Percentiles rank a stretch among this genome's conserved stretches.
Evolutionary conservation across 2,797 vertebrate genomes (phyloP).

Genomic region (Semotilus atromaculatus): DNA sequence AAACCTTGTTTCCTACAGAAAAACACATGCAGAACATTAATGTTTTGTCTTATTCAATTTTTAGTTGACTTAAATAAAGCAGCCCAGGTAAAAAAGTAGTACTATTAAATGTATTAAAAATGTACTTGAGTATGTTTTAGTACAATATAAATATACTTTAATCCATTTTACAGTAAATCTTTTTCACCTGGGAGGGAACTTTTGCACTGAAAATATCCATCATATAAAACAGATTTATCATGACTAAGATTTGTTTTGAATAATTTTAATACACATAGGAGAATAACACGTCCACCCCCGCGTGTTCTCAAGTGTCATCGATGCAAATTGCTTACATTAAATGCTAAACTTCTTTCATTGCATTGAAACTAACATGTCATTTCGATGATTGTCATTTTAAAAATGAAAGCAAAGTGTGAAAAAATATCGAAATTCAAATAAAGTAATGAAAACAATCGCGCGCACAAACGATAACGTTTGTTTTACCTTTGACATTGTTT

Average conservation of each 20-base stretch:
- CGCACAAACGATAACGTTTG: neutral
- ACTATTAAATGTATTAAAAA: too few relatives aligned
- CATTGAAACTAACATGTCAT: neutral
- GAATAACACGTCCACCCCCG: constrained; percentile 29
- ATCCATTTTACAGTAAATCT: too few relatives aligned
- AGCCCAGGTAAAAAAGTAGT: too few relatives aligned
- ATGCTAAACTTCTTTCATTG: constrained; percentile 5
- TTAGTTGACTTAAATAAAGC: neutral
- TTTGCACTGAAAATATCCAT: neutral
- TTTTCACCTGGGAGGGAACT: too few relatives aligned
- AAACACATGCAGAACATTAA: neutral
- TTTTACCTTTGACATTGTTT: neutral
- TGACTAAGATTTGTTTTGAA: constrained; percentile 37
- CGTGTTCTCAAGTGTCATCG: neutral
- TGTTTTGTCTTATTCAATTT: neutral
- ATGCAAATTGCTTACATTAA: neutral
- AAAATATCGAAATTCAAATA: neutral
- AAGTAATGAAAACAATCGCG: neutral
- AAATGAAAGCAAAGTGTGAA: neutral
- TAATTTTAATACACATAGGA: neutral
- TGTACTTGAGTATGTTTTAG: too few relatives aligned
- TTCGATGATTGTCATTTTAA: too few relatives aligned
- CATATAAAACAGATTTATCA: neutral
- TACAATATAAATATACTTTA: too few relatives aligned
- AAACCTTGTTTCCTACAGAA: constrained; percentile 92